Base-by-base conservation (phyloP, 2,888 invertebrate species). In the Hemaris fuciformis region DNA sequence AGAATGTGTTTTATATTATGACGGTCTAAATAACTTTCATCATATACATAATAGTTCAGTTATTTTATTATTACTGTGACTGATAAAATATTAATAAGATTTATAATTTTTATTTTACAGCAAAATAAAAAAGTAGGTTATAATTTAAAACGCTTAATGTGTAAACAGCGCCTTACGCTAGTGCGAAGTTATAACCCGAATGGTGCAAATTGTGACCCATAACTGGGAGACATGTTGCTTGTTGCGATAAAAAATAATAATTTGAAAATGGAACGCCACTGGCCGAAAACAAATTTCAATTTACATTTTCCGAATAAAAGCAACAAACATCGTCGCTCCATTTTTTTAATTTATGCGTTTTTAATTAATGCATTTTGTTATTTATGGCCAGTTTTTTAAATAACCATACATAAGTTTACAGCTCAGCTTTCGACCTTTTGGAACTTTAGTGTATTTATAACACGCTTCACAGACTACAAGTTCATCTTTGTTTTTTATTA, bases 201-300 rank as follows among this genome's bases (percentile, higher is more conserved):
- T 82, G 87, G 87, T 88, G 89, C 87, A 88, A 90, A 91, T 89
- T 90, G 91, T 89, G 88, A 88, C 89, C 90, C 89, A 86, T 88
- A 88, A 89, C 84, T 83, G 78, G 74, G 77, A 79, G 83, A 87
- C 85, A 87, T 84, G 85, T 85, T 83, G 83, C 80, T 81, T 75
- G 74, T 79, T 76, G 74, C 65, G 74, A 74, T 75, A 80, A 77
- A 80, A 82, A 81, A 84, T 82, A 85, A 84, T 79, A 79, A 75
- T 79, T 76, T 69, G 64, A 70, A 76, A 80, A 78, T 74, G 67
- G 69, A 70, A 72, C 68, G 66, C 73, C 64, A 68, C 62, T 72
- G 73, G 71, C 71, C 73, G 64, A 62, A 48, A 60, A 64, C 66
- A 63, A 66, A 65, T 59, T 65, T 48, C 46, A 59, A 62, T 20